Percentiles rank a stretch among this genome's conserved stretches.
Evolutionary conservation across 2,113 vertebrate species (phyloP).

Genomic region (Neomonachus schauinslandi): DNA sequence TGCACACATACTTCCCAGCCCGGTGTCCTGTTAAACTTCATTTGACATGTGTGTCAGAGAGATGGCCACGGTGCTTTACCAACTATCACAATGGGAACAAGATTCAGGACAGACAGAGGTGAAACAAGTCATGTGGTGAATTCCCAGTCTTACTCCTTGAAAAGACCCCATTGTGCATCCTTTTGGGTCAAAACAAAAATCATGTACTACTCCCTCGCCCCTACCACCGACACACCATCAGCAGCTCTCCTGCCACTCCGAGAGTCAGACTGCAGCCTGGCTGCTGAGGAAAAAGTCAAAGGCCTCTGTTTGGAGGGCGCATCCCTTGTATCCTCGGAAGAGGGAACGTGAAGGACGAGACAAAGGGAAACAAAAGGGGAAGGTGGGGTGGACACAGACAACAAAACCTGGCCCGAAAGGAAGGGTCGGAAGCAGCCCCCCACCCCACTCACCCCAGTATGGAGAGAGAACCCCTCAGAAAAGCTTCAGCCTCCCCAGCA

Average conservation of each 20-base stretch:
- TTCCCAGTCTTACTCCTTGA: background rate
- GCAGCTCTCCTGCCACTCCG: too few relatives aligned
- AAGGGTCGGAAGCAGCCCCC: background rate
- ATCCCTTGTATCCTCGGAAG: too few relatives aligned
- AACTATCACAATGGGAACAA: too few relatives aligned
- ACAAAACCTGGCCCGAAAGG: background rate
- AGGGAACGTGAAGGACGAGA: background rate
- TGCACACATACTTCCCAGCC: too few relatives aligned
- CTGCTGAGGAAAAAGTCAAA: background rate
- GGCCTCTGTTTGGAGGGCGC: background rate
- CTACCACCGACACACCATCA: rapidly evolving
- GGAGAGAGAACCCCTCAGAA: background rate
- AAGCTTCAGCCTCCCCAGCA: too few relatives aligned
- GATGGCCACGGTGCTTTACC: background rate
- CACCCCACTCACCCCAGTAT: background rate
- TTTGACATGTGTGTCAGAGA: background rate
- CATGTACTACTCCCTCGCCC: background rate
- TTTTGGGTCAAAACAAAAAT: background rate
- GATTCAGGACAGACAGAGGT: background rate
- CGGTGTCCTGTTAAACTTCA: background rate
- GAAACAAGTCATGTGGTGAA: background rate
- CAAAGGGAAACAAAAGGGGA: background rate
- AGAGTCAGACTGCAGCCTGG: background rate
- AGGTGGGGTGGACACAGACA: too few relatives aligned
- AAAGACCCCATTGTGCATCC: background rate